Evolutionary conservation across 1,140 invertebrate species (phyloP), one percentile per base, ranked within the genome.

Genomic region (Aleiodes sp.): DNA sequence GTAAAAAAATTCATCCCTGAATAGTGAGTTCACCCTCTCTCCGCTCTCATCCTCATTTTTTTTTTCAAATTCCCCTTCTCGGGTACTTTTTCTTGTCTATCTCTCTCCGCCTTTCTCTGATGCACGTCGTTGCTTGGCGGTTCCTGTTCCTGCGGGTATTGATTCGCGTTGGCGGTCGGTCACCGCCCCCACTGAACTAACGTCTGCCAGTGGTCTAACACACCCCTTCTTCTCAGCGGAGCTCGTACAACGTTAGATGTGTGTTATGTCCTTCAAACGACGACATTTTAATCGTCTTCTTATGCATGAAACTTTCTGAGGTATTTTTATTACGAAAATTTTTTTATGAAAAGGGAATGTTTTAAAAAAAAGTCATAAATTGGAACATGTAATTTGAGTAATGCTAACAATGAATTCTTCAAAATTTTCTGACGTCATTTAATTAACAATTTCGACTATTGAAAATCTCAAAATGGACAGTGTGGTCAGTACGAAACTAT

Each of bases 101-200:
- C 72, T 67, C 72, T 79, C 61, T 60, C 31, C 29, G 8, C 26
- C 56, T 64, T 35, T 62, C 66, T 65, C 71, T 71, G 74, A 73
- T 75, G 73, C 77, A 73, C 78, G 73, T 72, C 68, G 66, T 67
- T 74, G 78, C 76, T 78, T 77, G 79, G 79, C 78, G 82, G 81
- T 83, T 85, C 83, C 83, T 85, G 83, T 84, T 86, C 83, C 85
- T 86, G 84, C 84, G 84, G 84, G 84, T 86, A 86, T 86, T 86
- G 84, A 86, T 86, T 86, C 82, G 83, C 82, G 84, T 84, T 81
- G 83, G 82, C 80, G 84, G 80, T 80, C 84, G 85, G 83, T 85
- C 83, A 82, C 84, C 83, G 83, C 84, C 85, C 84, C 84, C 61
- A 63, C 21, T 78, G 79, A 79, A 80, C 77, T 77, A 74, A 74